Evolutionary conservation across 2,113 vertebrate species (phyloP).

Genomic region (Eclectus roratus): DNA sequence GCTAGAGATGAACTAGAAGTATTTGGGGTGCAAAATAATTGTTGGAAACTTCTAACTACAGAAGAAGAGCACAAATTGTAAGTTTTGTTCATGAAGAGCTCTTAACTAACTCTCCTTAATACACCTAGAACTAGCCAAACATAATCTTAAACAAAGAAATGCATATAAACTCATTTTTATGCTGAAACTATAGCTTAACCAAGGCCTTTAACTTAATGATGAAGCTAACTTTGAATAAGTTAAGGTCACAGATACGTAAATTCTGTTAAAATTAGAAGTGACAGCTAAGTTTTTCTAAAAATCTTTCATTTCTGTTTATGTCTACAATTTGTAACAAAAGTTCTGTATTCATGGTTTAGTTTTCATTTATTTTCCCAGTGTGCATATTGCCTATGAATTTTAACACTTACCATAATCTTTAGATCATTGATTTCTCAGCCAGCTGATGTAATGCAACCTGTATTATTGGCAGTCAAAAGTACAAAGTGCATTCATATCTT

Average conservation of each 20-base stretch:
- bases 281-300: neutral
- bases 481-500: neutral
- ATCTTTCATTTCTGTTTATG: neutral
- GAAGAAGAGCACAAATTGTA: neutral
- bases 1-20: neutral
- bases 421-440: neutral
- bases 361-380: neutral
- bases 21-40: neutral
- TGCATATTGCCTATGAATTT: neutral
- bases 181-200: neutral
- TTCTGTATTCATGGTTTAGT: neutral
- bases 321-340: neutral
- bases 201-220: neutral
- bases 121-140: neutral
- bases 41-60: neutral
- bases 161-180: neutral
- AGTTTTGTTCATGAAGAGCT: neutral
- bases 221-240: neutral
- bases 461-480: neutral
- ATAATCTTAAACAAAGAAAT: neutral
- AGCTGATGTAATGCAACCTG: constrained; percentile 1
- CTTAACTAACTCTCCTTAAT: neutral
- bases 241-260: neutral
- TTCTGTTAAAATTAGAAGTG: neutral
- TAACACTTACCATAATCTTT: constrained; percentile 30